These are phyloP conservation scores for Xiphorhynchus elegans DNA, from an alignment of 2,113 vertebrate genomes.

Conservation along the genomic window DNA sequence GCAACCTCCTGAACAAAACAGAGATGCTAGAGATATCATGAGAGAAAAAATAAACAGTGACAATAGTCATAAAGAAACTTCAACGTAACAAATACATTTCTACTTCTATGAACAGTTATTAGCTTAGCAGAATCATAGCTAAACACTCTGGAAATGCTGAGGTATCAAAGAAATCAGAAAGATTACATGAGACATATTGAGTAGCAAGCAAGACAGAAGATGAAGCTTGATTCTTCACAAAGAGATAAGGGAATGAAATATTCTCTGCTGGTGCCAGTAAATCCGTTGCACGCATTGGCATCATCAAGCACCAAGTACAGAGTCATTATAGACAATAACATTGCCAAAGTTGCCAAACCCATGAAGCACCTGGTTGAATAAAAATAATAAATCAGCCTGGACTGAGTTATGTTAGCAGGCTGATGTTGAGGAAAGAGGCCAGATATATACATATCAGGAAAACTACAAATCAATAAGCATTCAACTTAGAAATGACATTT, in stretches of 20 bases:
- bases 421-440: background rate
- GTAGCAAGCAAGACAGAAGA: background rate
- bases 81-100: background rate
- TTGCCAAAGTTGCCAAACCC: slow-evolving; percentile 30
- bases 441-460: background rate
- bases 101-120: background rate
- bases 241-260: slow-evolving; percentile 21
- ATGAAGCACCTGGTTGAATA: slow-evolving; percentile 24
- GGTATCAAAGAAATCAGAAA: background rate
- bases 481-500: slow-evolving; percentile 15
- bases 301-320: background rate
- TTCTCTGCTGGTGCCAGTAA: background rate
- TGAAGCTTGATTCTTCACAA: background rate
- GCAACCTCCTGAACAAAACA: background rate
- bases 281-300: rapidly evolving
- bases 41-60: background rate
- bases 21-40: background rate
- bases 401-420: background rate
- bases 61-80: background rate
- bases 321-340: background rate
- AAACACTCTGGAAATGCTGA: background rate
- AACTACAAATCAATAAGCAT: background rate
- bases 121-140: background rate
- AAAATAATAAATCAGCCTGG: slow-evolving; percentile 33
- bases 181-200: background rate